Evolutionary conservation across 2,797 vertebrate genomes (phyloP).

Genomic region (Pelodytes ibericus): DNA sequence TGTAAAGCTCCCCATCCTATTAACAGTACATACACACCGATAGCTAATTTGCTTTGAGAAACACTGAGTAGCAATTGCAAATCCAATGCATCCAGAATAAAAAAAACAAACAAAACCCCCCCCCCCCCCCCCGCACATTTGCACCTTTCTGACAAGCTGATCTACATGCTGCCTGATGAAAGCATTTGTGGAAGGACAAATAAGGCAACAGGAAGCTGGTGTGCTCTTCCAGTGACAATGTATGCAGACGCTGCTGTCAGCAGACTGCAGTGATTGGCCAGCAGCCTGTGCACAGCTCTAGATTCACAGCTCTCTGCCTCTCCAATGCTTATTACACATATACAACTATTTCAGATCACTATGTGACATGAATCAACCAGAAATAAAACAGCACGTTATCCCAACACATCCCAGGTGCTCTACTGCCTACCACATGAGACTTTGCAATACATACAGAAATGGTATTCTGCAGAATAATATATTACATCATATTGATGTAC

Average conservation of each 20-base stretch:
- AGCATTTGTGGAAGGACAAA: conserved; percentile 5
- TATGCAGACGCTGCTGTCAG: conserved; percentile 9
- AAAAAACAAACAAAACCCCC: neutral
- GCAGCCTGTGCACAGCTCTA: neutral
- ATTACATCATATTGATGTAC: no score
- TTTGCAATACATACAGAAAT: no score
- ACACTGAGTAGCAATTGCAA: neutral
- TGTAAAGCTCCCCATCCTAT: no score
- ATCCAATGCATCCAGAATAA: neutral
- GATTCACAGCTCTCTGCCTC: neutral
- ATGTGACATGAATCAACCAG: neutral
- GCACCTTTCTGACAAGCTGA: neutral
- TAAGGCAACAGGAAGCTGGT: conserved; percentile 21
- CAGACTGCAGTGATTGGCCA: neutral
- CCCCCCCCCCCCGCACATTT: no score
- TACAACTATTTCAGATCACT: neutral
- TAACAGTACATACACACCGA: no score
- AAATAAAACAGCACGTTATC: neutral
- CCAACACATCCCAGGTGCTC: neutral
- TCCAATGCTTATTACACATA: neutral
- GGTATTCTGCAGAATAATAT: no score
- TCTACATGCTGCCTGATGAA: conserved; percentile 2
- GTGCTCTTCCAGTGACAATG: neutral
- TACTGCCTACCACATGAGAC: no score
- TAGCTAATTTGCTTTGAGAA: no score